Conservation (phyloP, 2,888 invertebrate species). For the Octodonta nipae region DNA sequence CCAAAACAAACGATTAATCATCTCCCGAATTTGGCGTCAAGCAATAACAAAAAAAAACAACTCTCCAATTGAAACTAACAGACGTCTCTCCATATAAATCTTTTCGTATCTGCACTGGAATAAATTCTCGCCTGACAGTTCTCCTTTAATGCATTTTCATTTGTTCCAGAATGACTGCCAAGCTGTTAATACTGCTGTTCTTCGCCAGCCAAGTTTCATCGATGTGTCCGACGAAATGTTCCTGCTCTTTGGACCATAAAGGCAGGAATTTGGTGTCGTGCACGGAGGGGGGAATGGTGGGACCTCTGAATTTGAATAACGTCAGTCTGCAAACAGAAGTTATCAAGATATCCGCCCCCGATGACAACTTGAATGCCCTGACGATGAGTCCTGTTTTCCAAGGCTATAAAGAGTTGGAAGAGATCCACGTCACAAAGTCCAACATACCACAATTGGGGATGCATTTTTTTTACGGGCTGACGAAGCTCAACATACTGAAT, state of each 20-base stretch:
- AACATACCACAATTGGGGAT: conserved; percentile 67
- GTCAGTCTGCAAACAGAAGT: conserved; percentile 46
- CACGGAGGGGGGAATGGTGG: conserved; percentile 47
- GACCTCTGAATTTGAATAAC: conserved; percentile 45
- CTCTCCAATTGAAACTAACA: too few species aligned
- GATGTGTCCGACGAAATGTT: conserved; percentile 52
- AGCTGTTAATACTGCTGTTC: conserved; percentile 14
- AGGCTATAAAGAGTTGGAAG: conserved; percentile 44
- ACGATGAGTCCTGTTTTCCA: conserved; percentile 60
- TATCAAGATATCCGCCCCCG: conserved; percentile 54
- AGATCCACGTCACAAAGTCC: conserved; percentile 62
- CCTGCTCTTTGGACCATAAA: conserved; percentile 42
- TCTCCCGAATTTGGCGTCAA: too few species aligned
- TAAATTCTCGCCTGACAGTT: too few species aligned
- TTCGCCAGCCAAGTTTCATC: conserved; percentile 10
- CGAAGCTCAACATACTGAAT: conserved; percentile 44
- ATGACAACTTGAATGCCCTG: conserved; percentile 45
- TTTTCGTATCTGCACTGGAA: too few species aligned
- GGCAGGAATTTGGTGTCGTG: conserved; percentile 48
- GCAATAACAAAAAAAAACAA: too few species aligned
- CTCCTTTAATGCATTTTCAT: conserved; percentile 8
- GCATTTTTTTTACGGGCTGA: conserved; percentile 65
- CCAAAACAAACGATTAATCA: too few species aligned
- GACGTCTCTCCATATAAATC: too few species aligned
- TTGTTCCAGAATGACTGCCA: conserved; percentile 22